Percentiles rank a stretch among this genome's conserved stretches.
Conservation (phyloP, 2,888 invertebrate genomes). For the Dermolepida albohirtum region DNA sequence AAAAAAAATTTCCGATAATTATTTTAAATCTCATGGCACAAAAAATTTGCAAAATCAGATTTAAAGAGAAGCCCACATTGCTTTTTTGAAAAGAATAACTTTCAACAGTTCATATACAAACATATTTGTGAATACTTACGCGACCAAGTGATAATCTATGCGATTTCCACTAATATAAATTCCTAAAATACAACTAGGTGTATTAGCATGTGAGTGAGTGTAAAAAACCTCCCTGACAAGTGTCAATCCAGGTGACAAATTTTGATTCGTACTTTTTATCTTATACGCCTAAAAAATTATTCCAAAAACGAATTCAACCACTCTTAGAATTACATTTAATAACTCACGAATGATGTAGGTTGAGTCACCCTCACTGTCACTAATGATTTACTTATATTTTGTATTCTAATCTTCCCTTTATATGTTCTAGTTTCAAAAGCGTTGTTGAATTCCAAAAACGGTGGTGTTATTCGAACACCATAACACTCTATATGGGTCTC, state of each 20-base stretch:
- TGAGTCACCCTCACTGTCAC: constrained; percentile 39
- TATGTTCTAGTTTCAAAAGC: constrained; percentile 42
- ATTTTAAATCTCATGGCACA: no score
- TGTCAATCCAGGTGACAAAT: constrained; percentile 63
- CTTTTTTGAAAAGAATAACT: no score
- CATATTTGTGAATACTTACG: constrained; percentile 55
- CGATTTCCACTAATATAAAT: constrained; percentile 60
- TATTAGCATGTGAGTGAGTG: constrained; percentile 57
- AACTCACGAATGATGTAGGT: constrained; percentile 42
- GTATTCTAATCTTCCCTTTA: constrained; percentile 34
- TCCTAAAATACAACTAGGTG: constrained; percentile 50
- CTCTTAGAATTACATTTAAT: neutral
- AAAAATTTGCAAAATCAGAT: no score
- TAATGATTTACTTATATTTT: constrained; percentile 37
- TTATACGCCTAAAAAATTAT: constrained; percentile 25
- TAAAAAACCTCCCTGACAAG: constrained; percentile 58
- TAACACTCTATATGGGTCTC: neutral
- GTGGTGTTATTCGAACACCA: constrained; percentile 41
- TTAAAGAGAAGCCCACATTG: no score
- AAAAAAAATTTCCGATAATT: no score
- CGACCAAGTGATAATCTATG: constrained; percentile 57
- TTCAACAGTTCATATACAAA: no score
- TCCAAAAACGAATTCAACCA: neutral
- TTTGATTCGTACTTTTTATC: neutral
- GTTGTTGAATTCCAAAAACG: constrained; percentile 30